These are phyloP conservation scores for Pangasius sanitwongsei DNA, from an alignment of 2,797 vertebrate species.

Conservation along the genomic window DNA sequence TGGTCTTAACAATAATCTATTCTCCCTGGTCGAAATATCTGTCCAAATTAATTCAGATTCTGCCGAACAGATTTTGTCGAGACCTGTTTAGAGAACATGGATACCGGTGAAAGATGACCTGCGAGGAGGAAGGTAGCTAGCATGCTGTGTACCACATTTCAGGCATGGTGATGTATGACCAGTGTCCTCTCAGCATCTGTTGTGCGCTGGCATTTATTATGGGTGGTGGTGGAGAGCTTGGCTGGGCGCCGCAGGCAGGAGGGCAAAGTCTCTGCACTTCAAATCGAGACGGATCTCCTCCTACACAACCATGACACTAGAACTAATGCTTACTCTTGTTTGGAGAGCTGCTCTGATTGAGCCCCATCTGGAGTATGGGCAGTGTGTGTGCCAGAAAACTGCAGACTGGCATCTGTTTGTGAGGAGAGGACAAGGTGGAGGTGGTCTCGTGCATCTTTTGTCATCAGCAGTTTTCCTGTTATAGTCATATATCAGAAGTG, in stretches of 20 bases:
- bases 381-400: conserved; percentile 42
- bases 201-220: conserved; percentile 71
- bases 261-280: conserved; percentile 41
- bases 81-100: background rate
- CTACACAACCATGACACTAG: conserved; percentile 47
- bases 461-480: conserved; percentile 27
- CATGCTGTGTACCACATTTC: conserved; percentile 38
- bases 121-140: conserved; percentile 9
- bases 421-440: conserved; percentile 11
- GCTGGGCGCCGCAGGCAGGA: conserved; percentile 62
- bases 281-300: conserved; percentile 52
- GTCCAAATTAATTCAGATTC: background rate
- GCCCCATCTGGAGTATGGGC: conserved; percentile 39
- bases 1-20: background rate
- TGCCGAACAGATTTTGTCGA: conserved; percentile 5
- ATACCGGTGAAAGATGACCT: conserved; percentile 31
- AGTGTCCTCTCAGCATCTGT: conserved; percentile 72
- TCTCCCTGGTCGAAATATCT: background rate
- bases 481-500: conserved; percentile 1
- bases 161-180: conserved; percentile 66
- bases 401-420: conserved; percentile 34
- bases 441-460: background rate
- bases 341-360: conserved; percentile 49
- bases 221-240: conserved; percentile 60
- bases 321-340: conserved; percentile 52